Evolutionary conservation across 92 coral and sea anemone genomes (phyloP).

Genomic region (Porites cylindrica): DNA sequence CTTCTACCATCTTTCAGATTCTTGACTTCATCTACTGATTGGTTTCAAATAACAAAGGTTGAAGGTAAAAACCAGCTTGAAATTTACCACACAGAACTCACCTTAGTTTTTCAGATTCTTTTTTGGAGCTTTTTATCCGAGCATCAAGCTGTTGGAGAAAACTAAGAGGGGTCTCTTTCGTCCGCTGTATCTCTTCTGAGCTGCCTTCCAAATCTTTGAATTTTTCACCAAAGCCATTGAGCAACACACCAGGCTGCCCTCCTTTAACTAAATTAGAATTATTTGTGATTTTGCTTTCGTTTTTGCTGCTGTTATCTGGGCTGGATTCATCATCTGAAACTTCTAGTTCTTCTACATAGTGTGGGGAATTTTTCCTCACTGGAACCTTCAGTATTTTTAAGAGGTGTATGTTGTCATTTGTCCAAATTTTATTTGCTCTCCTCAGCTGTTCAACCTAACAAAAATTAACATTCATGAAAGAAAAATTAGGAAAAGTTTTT

Average conservation of each 20-base stretch:
- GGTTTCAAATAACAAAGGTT: no score
- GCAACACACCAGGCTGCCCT: constrained; percentile 12
- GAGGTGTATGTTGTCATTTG: constrained; percentile 90
- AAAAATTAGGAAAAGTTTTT: not conserved
- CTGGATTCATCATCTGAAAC: constrained; percentile 41
- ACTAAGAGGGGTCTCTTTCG: constrained; percentile 50
- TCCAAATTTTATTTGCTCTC: constrained; percentile 93
- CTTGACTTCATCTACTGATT: no score
- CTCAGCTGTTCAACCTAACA: constrained; percentile 82
- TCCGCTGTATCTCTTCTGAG: constrained; percentile 2
- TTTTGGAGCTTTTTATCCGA: constrained; percentile 71
- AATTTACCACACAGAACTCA: constrained; percentile 20
- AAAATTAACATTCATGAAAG: not conserved
- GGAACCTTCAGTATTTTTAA: constrained; percentile 89
- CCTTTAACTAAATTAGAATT: not conserved
- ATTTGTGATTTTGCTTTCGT: constrained; percentile 1
- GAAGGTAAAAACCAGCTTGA: not conserved
- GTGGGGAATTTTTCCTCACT: constrained; percentile 61
- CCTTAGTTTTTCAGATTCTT: constrained; percentile 90
- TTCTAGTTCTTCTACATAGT: constrained; percentile 52
- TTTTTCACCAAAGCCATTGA: constrained; percentile 32
- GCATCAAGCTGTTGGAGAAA: constrained; percentile 84
- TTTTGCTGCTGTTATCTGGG: constrained; percentile 21
- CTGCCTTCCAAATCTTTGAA: constrained; percentile 17
- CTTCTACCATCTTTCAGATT: no score